These are phyloP conservation scores for Zootermopsis nevadensis DNA, from an alignment of 2,888 invertebrate species.

Conservation along the genomic window DNA sequence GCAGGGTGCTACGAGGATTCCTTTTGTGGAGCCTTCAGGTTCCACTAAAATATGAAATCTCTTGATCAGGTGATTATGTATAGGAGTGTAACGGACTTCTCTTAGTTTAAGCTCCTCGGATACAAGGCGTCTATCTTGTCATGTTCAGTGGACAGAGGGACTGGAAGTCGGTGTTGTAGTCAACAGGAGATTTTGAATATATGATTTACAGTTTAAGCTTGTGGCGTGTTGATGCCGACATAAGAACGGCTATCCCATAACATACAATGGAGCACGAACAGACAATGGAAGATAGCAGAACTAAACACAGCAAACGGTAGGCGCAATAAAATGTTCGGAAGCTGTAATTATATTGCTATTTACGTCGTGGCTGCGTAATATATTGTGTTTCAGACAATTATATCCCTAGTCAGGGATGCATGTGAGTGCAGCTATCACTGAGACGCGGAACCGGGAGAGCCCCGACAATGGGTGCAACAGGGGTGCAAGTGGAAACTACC, in stretches of 20 bases:
- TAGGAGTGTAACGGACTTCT: too few relatives aligned
- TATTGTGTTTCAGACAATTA: constrained; percentile 35
- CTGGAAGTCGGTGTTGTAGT: too few relatives aligned
- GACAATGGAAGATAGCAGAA: constrained; percentile 40
- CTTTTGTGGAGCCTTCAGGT: too few relatives aligned
- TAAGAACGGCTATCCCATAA: not conserved
- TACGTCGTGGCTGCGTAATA: constrained; percentile 38
- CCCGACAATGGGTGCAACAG: not conserved
- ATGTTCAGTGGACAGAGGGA: too few relatives aligned
- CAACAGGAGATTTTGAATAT: too few relatives aligned
- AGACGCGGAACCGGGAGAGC: not conserved
- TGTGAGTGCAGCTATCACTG: not conserved
- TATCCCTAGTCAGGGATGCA: constrained; percentile 1
- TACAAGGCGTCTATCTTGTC: too few relatives aligned
- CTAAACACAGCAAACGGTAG: constrained; percentile 34
- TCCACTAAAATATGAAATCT: too few relatives aligned
- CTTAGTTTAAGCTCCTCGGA: too few relatives aligned
- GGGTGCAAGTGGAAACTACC: not conserved
- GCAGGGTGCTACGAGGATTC: too few relatives aligned
- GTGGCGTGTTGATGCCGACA: constrained; percentile 10
- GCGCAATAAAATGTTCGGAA: constrained; percentile 37
- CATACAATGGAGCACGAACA: not conserved
- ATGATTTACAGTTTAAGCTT: not conserved
- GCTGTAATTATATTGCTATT: constrained; percentile 36
- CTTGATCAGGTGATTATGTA: too few relatives aligned